Percentiles rank a stretch among this genome's conserved stretches.
Conservation (phyloP, 2,888 invertebrate genomes). For the Trichogramma evanescens region DNA sequence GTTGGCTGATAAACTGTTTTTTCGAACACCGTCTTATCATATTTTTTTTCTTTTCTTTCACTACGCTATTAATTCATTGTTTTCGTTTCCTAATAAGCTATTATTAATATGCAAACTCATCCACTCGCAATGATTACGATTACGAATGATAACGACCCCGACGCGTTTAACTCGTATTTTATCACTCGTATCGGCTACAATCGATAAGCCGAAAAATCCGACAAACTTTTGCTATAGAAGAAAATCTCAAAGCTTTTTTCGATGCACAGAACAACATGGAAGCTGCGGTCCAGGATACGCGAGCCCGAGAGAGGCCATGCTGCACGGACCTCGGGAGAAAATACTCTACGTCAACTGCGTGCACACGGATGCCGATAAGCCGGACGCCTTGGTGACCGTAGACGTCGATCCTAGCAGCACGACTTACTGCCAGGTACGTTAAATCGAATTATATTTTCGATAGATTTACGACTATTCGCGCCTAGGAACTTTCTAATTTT, state of each 20-base stretch:
- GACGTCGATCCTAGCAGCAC: slow-evolving; percentile 84
- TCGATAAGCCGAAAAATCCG: too few relatives aligned
- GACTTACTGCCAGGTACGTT: slow-evolving; percentile 70
- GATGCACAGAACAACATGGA: too few relatives aligned
- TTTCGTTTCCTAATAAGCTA: background rate
- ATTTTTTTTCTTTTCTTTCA: too few relatives aligned
- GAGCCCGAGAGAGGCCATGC: slow-evolving; percentile 76
- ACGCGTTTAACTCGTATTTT: background rate
- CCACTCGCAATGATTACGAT: background rate
- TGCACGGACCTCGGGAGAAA: slow-evolving; percentile 73
- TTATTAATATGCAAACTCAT: background rate
- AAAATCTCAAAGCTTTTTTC: too few relatives aligned
- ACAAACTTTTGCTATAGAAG: too few relatives aligned
- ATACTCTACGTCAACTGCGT: slow-evolving; percentile 86
- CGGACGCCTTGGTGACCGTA: slow-evolving; percentile 85
- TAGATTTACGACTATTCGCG: too few relatives aligned
- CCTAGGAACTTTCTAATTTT: too few relatives aligned
- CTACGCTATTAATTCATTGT: too few relatives aligned
- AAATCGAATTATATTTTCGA: background rate
- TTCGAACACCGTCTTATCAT: too few relatives aligned
- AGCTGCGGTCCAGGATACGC: slow-evolving; percentile 65
- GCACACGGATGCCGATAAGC: slow-evolving; percentile 65
- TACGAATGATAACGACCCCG: background rate
- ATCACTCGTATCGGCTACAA: too few relatives aligned
- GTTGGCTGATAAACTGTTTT: too few relatives aligned